A percentile compares a stretch with the other conserved stretches of the same genome.
Conservation (phyloP, 2,888 invertebrate genomes). For the Agrochola lota region DNA sequence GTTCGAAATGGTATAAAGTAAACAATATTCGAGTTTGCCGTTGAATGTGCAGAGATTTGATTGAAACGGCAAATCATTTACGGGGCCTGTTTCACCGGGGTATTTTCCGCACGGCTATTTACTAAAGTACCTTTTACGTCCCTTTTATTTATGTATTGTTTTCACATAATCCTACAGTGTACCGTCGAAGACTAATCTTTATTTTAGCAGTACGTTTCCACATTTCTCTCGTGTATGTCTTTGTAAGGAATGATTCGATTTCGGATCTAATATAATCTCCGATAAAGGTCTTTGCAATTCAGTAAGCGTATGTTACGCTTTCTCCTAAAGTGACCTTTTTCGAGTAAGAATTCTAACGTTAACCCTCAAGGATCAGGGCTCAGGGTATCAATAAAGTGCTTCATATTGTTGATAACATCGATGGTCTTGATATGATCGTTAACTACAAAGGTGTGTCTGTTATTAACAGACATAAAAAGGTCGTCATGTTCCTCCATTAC, state of each 20-base stretch:
- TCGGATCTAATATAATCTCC: slow-evolving; percentile 67
- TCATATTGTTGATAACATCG: slow-evolving; percentile 48
- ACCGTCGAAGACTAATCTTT: slow-evolving; percentile 56
- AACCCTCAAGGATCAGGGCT: slow-evolving; percentile 38
- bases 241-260: slow-evolving; percentile 68
- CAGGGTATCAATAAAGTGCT: slow-evolving; percentile 41
- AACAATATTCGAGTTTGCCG: slow-evolving; percentile 62
- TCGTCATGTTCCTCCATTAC: slow-evolving; percentile 26
- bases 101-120: slow-evolving; percentile 70
- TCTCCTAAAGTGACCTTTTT: slow-evolving; percentile 62
- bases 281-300: slow-evolving; percentile 66
- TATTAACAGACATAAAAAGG: slow-evolving; percentile 56
- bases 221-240: slow-evolving; percentile 57
- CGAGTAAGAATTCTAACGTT: slow-evolving; percentile 42
- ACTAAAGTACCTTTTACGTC: slow-evolving; percentile 66
- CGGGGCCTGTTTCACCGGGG: slow-evolving; percentile 67
- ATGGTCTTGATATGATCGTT: slow-evolving; percentile 49
- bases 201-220: slow-evolving; percentile 55
- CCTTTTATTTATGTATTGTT: slow-evolving; percentile 68
- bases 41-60: slow-evolving; percentile 69
- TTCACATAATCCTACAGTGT: slow-evolving; percentile 59
- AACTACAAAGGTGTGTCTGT: slow-evolving; percentile 35
- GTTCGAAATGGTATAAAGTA: slow-evolving; percentile 63
- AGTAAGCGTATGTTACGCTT: slow-evolving; percentile 64
- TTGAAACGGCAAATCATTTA: slow-evolving; percentile 73